A percentile compares a stretch with the other conserved stretches of the same genome.
phyloP scores from a whole-genome alignment of 1,140 invertebrate species.

The Cryptotermes secundus region DNA sequence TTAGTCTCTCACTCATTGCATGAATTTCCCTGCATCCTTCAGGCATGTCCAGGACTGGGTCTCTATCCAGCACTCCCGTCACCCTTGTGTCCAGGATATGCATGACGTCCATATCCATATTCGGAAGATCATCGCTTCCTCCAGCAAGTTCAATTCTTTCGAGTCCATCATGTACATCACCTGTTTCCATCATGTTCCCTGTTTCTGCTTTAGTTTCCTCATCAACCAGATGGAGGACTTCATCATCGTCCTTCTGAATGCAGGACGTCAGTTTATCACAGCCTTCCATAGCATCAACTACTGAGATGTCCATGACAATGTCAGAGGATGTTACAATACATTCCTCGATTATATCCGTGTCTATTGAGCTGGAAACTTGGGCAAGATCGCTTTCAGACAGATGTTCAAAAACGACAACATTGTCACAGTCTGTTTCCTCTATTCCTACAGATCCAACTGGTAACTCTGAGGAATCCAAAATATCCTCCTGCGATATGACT shows the following conservation, averaged over 20 bases:
- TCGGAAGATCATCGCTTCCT: neutral
- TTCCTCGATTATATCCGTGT: conserved; percentile 39
- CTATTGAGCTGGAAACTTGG: conserved; percentile 43
- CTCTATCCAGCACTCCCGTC: neutral
- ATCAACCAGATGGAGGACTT: conserved; percentile 41
- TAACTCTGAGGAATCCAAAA: conserved; percentile 4
- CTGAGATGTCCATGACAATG: conserved; percentile 58
- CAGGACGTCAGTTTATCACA: neutral
- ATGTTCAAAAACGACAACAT: conserved; percentile 51
- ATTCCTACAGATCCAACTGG: neutral
- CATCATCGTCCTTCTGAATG: conserved; percentile 47
- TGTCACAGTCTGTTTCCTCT: conserved; percentile 26
- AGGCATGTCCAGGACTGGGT: neutral
- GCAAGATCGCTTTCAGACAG: conserved; percentile 54
- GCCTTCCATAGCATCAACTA: conserved; percentile 48
- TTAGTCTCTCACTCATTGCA: conserved; percentile 40
- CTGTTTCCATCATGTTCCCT: conserved; percentile 36
- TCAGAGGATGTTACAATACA: conserved; percentile 43
- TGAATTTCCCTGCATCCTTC: conserved; percentile 1
- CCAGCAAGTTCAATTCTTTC: neutral
- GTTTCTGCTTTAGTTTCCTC: conserved; percentile 47
- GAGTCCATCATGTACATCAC: conserved; percentile 12
- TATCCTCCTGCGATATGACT: neutral
- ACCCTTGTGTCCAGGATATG: neutral
- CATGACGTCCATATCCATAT: conserved; percentile 2